Evolutionary conservation across 1,140 invertebrate genomes (phyloP), one percentile per base, ranked within the genome.

Genomic region (Lucilia sericata): DNA sequence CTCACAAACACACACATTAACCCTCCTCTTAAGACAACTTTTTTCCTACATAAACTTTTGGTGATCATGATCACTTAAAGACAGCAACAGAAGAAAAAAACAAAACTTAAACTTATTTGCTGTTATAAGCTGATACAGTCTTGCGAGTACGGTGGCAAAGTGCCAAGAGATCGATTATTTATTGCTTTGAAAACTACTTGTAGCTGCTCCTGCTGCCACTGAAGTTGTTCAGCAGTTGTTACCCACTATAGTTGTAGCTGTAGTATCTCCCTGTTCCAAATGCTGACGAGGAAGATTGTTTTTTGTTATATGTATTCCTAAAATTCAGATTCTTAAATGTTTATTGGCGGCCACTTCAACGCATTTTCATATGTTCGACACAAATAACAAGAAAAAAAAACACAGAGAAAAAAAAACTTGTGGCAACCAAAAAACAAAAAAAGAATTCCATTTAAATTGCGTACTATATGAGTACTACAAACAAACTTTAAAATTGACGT

Each of bases 371-470:
- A 70, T 70, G n/a, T 19, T 7, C 19, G 65, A 14, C 2, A 3
- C 65, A 70, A 70, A 8, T 21, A 19, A 70, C 65, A 12, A n/a
- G n/a, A n/a, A 70, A 70, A 80, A 51, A 42, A 80, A 25, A 34
- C 70, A 74, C 21, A 9, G 42, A 42, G 87, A 87, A 89, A 1
- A 89, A 1, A 30, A 30, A 30, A 30, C 25, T 30, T 1, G 1
- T 30, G 25, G 25, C 25, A 30, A 30, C 25, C 25, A 30, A 30
- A 30, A 30, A 30, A 86, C 84, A 86, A 87, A 86, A 86, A 87
- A 85, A 86, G 88, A 88, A 88, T 87, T 88, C 88, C 88, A 88
- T 88, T 88, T 88, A 88, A 88, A 88, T 88, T 88, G 88, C 88
- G 88, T 88, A 88, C 78, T 25, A 34, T 30, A 30, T 17, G n/a